Percentiles rank a stretch among this genome's conserved stretches.
phyloP scores from a whole-genome alignment of 53 echinoderm and acorn worm species.

The Paracentrotus lividus region DNA sequence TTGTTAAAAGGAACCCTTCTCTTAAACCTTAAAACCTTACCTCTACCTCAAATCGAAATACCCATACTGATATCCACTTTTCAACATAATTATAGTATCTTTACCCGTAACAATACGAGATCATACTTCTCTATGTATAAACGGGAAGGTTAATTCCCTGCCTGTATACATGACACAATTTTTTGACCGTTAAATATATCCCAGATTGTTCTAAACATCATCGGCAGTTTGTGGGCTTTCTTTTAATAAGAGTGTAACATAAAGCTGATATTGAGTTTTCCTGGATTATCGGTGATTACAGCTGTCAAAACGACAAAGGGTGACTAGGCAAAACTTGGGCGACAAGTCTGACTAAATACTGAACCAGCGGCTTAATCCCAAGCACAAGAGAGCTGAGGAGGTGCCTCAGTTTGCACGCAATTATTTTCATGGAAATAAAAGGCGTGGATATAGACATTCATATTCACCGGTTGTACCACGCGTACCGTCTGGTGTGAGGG shows the following conservation, averaged over 20 bases:
- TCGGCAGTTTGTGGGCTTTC: background rate
- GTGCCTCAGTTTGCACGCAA: constrained; percentile 31
- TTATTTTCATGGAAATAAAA: constrained; percentile 24
- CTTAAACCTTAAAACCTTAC: background rate
- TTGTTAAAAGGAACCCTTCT: no score
- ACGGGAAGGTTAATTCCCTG: no score
- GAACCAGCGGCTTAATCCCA: background rate
- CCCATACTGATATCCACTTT: background rate
- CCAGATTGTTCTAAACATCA: background rate
- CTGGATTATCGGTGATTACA: constrained; percentile 35
- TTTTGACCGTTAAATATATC: background rate
- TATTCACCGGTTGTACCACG: background rate
- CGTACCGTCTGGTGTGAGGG: no score
- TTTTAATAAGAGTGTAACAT: background rate
- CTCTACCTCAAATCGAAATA: background rate
- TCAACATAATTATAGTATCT: background rate
- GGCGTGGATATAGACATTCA: background rate
- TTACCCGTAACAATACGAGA: no score
- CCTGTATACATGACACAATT: background rate
- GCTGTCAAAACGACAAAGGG: constrained; percentile 36
- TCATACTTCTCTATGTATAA: background rate
- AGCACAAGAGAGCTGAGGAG: constrained; percentile 1
- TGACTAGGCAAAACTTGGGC: constrained; percentile 9
- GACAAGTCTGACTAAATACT: constrained; percentile 16
- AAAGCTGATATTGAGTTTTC: constrained; percentile 33